Conservation (phyloP, 2,888 invertebrate genomes). For the Tenthredo distinguenda region DNA sequence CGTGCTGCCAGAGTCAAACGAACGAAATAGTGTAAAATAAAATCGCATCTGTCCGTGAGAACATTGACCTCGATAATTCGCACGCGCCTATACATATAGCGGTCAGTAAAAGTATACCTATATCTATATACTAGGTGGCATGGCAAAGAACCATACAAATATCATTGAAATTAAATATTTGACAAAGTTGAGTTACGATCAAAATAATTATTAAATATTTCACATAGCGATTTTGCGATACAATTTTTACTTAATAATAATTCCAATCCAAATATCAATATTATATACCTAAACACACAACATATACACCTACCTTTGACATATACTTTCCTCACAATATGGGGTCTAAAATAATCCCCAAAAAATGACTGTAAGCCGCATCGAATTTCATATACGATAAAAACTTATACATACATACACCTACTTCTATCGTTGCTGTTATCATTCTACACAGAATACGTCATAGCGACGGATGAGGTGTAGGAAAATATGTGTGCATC, state of each 20-base stretch:
- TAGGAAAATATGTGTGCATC: neutral
- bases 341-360: neutral
- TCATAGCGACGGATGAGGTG: constrained; percentile 54
- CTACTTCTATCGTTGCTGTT: constrained; percentile 54
- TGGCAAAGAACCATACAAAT: neutral
- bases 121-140: neutral
- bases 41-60: constrained; percentile 29
- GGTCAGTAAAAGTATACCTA: neutral
- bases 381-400: constrained; percentile 10
- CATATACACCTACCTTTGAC: neutral
- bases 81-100: neutral
- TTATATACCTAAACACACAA: too few relatives aligned
- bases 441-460: constrained; percentile 57
- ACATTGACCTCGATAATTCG: constrained; percentile 16
- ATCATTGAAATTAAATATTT: neutral
- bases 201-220: neutral
- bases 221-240: neutral
- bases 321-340: neutral
- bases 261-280: neutral
- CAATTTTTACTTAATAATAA: neutral
- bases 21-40: constrained; percentile 23
- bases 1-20: neutral
- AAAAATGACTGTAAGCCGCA: constrained; percentile 31
- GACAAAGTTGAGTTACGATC: neutral
- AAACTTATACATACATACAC: neutral